Conservation (phyloP, 2,888 invertebrate species). For the Scaeva pyrastri region DNA sequence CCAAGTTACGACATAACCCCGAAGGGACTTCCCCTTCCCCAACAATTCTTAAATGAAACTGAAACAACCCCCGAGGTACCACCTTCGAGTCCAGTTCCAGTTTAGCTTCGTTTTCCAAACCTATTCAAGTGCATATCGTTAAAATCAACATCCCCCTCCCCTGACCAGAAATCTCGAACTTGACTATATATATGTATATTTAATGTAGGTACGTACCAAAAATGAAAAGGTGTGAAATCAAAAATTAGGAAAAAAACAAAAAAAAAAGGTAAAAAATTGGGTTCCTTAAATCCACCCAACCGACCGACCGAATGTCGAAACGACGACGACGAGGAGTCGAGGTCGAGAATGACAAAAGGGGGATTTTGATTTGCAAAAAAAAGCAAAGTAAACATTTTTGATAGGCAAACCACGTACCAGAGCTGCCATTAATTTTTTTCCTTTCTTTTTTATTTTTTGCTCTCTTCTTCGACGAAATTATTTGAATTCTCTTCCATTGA, state of each 20-base stretch:
- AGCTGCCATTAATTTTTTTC: conserved; percentile 59
- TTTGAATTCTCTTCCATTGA: conserved; percentile 51
- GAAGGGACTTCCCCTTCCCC: no score
- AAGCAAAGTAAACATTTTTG: conserved; percentile 50
- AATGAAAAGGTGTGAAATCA: conserved; percentile 71
- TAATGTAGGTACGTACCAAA: no score
- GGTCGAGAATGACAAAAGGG: no score
- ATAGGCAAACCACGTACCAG: conserved; percentile 69
- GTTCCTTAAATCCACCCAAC: conserved; percentile 14
- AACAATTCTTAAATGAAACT: conserved; percentile 44
- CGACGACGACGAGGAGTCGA: not conserved
- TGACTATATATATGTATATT: no score
- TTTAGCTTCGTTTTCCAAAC: conserved; percentile 58
- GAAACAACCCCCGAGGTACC: conserved; percentile 25
- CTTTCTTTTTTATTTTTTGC: conserved; percentile 35
- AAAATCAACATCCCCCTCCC: conserved; percentile 40
- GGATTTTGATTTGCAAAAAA: conserved; percentile 24
- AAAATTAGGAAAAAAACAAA: conserved; percentile 63
- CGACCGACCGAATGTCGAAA: no score
- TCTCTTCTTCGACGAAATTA: conserved; percentile 28
- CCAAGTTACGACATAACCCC: conserved; percentile 13
- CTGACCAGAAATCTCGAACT: not conserved
- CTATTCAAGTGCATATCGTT: conserved; percentile 66
- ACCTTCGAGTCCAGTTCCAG: conserved; percentile 1
- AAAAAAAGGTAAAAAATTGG: conserved; percentile 28